These are phyloP conservation scores for Lonchura striata DNA, from an alignment of 2,113 vertebrate species.

Conservation along the genomic window DNA sequence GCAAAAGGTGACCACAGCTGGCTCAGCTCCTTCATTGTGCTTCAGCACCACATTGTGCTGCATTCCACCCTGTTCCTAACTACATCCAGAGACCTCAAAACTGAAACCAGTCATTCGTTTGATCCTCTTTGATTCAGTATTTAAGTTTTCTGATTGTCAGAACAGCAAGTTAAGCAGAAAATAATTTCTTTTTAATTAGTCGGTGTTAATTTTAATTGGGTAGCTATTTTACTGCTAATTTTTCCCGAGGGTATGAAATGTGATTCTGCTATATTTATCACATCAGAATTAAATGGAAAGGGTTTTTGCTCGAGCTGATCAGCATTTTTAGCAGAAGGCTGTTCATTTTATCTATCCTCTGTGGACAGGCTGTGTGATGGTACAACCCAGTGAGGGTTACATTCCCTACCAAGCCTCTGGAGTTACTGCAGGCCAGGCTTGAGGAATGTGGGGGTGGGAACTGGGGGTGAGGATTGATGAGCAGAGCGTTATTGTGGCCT, in stretches of 20 bases:
- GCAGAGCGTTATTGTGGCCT: accelerated
- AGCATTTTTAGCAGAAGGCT: slow-evolving; percentile 17
- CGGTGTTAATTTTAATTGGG: slow-evolving; percentile 32
- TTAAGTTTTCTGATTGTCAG: neutral
- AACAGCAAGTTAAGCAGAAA: slow-evolving; percentile 24
- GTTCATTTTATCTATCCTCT: neutral
- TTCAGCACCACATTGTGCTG: neutral
- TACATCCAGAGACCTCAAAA: neutral
- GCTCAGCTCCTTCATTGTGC: neutral
- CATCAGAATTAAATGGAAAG: neutral
- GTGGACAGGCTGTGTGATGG: neutral
- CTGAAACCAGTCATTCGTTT: neutral
- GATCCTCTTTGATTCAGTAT: neutral
- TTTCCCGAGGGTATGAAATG: neutral
- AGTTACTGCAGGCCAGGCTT: neutral
- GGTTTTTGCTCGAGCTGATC: neutral
- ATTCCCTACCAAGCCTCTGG: neutral
- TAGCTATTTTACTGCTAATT: slow-evolving; percentile 29
- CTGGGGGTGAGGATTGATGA: neutral
- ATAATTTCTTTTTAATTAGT: slow-evolving; percentile 45
- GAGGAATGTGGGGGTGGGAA: neutral
- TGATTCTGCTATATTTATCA: slow-evolving; percentile 9
- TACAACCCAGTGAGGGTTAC: neutral
- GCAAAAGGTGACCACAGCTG: neutral
- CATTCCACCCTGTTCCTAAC: neutral